These are phyloP conservation scores for Leptosomus discolor DNA, from an alignment of 2,113 vertebrate species.

Conservation along the genomic window DNA sequence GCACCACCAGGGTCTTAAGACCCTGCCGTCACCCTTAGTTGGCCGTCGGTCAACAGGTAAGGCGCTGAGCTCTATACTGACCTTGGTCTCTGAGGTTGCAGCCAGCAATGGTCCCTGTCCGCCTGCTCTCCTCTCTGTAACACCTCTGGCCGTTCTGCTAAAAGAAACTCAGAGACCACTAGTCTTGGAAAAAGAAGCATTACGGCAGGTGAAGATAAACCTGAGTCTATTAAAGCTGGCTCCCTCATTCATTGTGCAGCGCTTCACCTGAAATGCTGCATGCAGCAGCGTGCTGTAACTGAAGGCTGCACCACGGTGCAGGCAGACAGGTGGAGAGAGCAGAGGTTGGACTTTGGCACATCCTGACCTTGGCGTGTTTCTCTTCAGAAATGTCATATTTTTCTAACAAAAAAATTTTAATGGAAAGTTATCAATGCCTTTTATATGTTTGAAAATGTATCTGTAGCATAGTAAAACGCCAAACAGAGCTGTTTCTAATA, in stretches of 20 bases:
- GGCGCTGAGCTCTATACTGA: background rate
- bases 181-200: background rate
- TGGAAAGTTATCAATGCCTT: background rate
- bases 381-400: background rate
- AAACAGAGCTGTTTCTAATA: background rate
- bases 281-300: background rate
- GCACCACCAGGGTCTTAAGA: background rate
- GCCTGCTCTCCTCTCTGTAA: background rate
- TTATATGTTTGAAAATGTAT: background rate
- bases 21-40: background rate
- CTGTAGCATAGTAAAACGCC: background rate
- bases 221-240: background rate
- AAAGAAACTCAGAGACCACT: background rate
- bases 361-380: background rate
- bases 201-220: background rate
- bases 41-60: background rate
- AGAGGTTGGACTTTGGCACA: background rate
- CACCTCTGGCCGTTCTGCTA: fast-evolving
- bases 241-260: background rate
- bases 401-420: background rate
- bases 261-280: background rate
- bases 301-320: background rate
- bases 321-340: background rate
- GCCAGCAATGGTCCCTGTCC: background rate
- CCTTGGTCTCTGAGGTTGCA: background rate